Evolutionary conservation across 2,888 invertebrate species (phyloP), one percentile per base, ranked within the genome.

Genomic region (Seira ritae): DNA sequence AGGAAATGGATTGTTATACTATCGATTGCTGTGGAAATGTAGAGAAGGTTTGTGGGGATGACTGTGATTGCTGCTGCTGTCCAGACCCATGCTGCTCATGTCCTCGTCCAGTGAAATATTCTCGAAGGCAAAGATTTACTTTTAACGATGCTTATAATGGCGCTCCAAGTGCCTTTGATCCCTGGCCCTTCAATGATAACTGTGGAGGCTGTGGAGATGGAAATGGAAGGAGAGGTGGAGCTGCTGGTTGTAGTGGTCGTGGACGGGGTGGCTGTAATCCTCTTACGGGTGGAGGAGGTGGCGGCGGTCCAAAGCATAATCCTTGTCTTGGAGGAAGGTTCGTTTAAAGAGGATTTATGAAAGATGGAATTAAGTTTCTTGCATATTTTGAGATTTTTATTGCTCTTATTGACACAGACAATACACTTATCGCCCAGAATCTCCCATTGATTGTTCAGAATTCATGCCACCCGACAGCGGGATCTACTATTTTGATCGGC

Each of bases 71-170:
- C 20, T 68, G 73, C 15, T 70, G 67, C 22, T 55, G 55, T 12
- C 20, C 24, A 67, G 70, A 71, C 3, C 69, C 50, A 20, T 67
- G 66, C n/a, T 24, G 62, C 15, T 50, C 65, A 20, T 22, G 23
- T 6, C 80, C 76, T 0, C 75, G 80, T 19, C 86, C 86, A 1
- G 82, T 82, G 12, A 86, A 79, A 23, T 86, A 86, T 20, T 80
- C 79, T 46, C 55, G 84, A 37, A 42, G 84, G n/a, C 86, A 86
- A 55, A 37, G 84, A 31, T 86, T 86, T 46, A 84, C 73, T 3
- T 86, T 84, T 37, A 73, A 82, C 69, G 85, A 82, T 8, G 42
- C 71, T 20, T 19, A 24, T 1, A 65, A 22, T 3, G 65, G 67
- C 4, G 50, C 55, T 6, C 22, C 78, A 0, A 60, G 67, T 22